Evolutionary conservation across 2,888 invertebrate genomes (phyloP).

Genomic region (Pachydiplax longipennis): DNA sequence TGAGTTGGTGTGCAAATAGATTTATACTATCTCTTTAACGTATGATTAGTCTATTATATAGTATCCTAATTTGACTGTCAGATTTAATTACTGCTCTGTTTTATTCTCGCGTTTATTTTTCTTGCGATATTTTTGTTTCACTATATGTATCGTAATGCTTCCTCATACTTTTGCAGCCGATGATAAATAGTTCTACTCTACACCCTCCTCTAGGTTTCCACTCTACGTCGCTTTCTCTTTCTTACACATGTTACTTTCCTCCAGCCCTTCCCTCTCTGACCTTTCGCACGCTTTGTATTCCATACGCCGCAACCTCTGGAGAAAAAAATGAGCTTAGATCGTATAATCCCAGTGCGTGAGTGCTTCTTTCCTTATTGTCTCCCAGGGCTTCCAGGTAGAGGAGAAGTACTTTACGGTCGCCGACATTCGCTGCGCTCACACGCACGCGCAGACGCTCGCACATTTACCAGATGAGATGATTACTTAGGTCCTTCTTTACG

Average conservation of each 20-base stretch:
- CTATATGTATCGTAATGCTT: no score
- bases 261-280: neutral
- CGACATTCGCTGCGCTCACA: neutral
- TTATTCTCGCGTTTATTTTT: no score
- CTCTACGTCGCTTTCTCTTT: neutral
- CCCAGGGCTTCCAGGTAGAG: neutral
- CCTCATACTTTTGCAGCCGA: no score
- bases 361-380: neutral
- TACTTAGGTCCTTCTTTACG: neutral
- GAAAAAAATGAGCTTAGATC: neutral
- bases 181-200: no score
- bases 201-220: no score
- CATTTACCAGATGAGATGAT: neutral
- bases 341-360: constrained; percentile 1
- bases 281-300: constrained; percentile 8
- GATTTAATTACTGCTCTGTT: no score
- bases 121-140: no score
- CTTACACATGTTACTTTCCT: neutral
- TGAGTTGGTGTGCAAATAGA: no score
- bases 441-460: neutral
- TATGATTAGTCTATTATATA: no score
- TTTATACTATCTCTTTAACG: no score
- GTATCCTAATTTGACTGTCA: no score
- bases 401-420: neutral
- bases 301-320: neutral